Base-by-base conservation (phyloP, 2,797 vertebrate species). In the Pitangus sulphuratus region DNA sequence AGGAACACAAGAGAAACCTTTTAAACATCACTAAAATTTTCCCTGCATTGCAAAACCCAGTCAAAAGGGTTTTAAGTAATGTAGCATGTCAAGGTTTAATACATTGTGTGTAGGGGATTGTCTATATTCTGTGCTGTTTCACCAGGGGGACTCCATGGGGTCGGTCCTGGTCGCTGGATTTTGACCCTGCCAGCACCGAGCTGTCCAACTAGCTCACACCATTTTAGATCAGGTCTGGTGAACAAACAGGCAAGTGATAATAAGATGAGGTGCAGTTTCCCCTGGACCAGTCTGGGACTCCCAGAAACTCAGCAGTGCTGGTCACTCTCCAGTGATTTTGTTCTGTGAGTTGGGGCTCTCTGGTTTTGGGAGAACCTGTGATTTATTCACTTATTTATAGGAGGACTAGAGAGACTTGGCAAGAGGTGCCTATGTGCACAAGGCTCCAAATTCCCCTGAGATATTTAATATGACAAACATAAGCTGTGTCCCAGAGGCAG, bases 1-100 rank as follows among this genome's bases (percentile, higher is more conserved):
- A 97, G 97, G 97, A 97, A 98, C 98, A 98, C 98, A 98, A 97
- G 98, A 98, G 95, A 98, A 98, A 98, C 98, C 98, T 98, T 98
- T 98, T 98, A 99, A 98, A 98, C 98, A 98, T 98, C 98, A 98
- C 98, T 98, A 98, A 99, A 98, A 98, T 98, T 98, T 97, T 96
- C 96, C 98, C 98, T 97, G 98, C 97, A 96, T 96, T 98, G 98
- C 98, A 99, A 98, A 99, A 98, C 98, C 89, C 91, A 98, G 98
- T 99, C 99, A 98, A 99, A 99, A 98, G 98, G 98, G 96, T 96
- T 98, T 98, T 98, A 98, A 98, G 97, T 98, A 98, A 98, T 95
- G 94, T 96, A 98, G 98, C 83, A 97, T 97, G 97, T 98, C 97
- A 98, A 97, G 97, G 96, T 97, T 98, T 98, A 98, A 98, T 97